Percentiles rank a stretch among this genome's conserved stretches.
These are phyloP conservation scores for Galleria mellonella DNA, from an alignment of 1,140 invertebrate species.

Conservation along the genomic window DNA sequence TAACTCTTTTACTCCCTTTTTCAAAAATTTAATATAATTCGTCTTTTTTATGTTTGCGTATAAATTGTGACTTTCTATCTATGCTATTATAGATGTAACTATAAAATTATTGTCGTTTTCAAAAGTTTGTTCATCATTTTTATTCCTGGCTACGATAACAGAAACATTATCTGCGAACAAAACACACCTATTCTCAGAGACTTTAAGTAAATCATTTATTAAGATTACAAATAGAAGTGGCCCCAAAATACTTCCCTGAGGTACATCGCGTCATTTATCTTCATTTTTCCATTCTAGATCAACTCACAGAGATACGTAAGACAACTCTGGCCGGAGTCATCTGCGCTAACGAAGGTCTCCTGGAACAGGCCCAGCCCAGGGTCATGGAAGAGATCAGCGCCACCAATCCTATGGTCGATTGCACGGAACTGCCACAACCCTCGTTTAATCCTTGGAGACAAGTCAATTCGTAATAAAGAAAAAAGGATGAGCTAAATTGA, in stretches of 20 bases:
- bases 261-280: background rate
- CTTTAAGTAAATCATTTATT: background rate
- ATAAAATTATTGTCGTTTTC: background rate
- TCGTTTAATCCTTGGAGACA: slow-evolving; percentile 77
- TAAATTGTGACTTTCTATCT: background rate
- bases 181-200: background rate
- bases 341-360: slow-evolving; percentile 90
- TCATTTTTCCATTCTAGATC: slow-evolving; percentile 74
- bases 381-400: slow-evolving; percentile 81
- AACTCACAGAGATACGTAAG: slow-evolving; percentile 90
- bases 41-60: background rate
- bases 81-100: background rate
- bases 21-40: background rate
- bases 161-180: background rate
- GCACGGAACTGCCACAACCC: slow-evolving; percentile 74
- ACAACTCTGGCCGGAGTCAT: slow-evolving; percentile 88
- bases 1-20: background rate
- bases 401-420: slow-evolving; percentile 79
- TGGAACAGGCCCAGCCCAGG: slow-evolving; percentile 82
- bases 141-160: background rate
- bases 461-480: no score
- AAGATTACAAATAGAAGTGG: background rate
- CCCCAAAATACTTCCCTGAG: background rate
- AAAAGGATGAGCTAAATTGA: no score
- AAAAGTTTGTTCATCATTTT: background rate